Percentiles rank a stretch among this genome's conserved stretches.
These are phyloP conservation scores for Plusia festucae DNA, from an alignment of 2,888 invertebrate genomes.

Conservation along the genomic window DNA sequence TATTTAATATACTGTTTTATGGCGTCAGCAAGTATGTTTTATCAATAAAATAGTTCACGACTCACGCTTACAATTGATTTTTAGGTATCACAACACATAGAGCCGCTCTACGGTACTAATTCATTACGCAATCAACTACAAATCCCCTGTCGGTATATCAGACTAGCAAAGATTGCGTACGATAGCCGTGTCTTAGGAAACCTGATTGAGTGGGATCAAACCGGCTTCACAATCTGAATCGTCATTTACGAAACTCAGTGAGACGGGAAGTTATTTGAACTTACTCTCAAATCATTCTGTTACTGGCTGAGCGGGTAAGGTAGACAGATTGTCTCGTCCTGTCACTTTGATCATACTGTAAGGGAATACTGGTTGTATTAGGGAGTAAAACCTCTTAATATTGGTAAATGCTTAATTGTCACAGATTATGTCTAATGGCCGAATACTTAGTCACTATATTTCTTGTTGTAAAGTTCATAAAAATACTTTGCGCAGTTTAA, in stretches of 20 bases:
- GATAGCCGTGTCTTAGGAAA: neutral
- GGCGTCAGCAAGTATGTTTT: neutral
- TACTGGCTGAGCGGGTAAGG: too few relatives aligned
- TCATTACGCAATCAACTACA: neutral
- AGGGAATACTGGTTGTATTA: too few relatives aligned
- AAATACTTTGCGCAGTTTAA: too few relatives aligned
- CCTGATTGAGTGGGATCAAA: neutral
- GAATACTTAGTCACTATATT: too few relatives aligned
- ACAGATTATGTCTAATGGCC: too few relatives aligned
- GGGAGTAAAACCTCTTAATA: too few relatives aligned
- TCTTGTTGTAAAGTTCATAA: too few relatives aligned
- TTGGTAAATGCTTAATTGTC: too few relatives aligned
- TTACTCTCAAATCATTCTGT: neutral
- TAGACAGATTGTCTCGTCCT: too few relatives aligned
- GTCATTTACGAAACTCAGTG: neutral
- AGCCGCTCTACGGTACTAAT: neutral
- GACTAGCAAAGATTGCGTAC: neutral
- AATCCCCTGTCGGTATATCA: neutral
- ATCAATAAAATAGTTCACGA: neutral
- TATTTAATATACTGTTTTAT: too few relatives aligned
- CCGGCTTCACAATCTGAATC: neutral
- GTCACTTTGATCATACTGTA: too few relatives aligned
- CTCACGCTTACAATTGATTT: neutral
- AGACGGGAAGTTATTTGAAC: neutral
- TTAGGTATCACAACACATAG: too few relatives aligned